A percentile compares a stretch with the other conserved stretches of the same genome.
Evolutionary conservation across 2,113 vertebrate genomes (phyloP).

Genomic region (Anoplopoma fimbria): DNA sequence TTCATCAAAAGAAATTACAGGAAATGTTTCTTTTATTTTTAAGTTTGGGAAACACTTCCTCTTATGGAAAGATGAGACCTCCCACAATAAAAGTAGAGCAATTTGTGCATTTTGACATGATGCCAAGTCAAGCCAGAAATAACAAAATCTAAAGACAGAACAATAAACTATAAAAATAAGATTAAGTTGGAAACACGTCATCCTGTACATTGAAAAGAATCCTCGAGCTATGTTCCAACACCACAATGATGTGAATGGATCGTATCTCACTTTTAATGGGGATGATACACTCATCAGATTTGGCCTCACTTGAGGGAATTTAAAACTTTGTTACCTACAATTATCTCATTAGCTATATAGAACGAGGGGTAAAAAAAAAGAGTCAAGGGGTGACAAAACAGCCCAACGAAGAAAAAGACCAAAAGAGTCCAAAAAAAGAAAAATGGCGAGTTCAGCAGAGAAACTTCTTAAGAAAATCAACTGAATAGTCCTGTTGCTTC

Average conservation of each 20-base stretch:
- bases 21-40: no score
- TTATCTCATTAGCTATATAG: constrained; percentile 3
- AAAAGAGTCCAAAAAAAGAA: neutral
- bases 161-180: neutral
- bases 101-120: neutral
- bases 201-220: neutral
- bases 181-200: neutral
- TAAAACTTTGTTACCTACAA: neutral
- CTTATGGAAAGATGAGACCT: neutral
- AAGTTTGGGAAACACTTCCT: neutral
- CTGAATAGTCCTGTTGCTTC: constrained; percentile 9
- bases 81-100: neutral
- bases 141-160: neutral
- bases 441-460: neutral
- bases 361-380: neutral
- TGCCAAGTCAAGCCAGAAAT: neutral
- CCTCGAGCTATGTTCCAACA: neutral
- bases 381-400: neutral
- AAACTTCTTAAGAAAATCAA: constrained; percentile 27
- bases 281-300: neutral
- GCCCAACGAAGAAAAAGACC: neutral
- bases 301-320: neutral
- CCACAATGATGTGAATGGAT: neutral
- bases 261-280: neutral
- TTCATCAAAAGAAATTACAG: neutral